A percentile compares a stretch with the other conserved stretches of the same genome.
phyloP scores from a whole-genome alignment of 1,140 invertebrate genomes.

The Panagrolaimus sp. region DNA sequence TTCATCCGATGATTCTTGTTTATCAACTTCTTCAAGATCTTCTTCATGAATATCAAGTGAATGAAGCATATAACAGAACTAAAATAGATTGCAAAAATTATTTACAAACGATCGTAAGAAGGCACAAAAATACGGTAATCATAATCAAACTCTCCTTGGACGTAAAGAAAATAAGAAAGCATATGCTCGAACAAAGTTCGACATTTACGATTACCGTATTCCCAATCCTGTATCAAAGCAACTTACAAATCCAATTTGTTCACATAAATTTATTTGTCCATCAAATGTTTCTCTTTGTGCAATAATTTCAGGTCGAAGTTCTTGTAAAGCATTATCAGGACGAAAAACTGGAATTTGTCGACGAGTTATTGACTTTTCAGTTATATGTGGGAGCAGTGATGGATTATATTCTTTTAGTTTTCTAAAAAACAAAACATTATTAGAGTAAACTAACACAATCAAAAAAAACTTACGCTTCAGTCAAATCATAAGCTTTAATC shows the following conservation, averaged over 20 bases:
- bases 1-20: not conserved
- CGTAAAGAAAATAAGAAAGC: too few relatives aligned
- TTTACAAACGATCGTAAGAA: too few relatives aligned
- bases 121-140: too few relatives aligned
- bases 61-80: slow-evolving; percentile 51
- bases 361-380: slow-evolving; percentile 77
- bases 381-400: slow-evolving; percentile 84
- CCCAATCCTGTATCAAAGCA: too few relatives aligned
- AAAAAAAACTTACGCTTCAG: slow-evolving; percentile 44
- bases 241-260: slow-evolving; percentile 41
- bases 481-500: slow-evolving; percentile 49
- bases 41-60: slow-evolving; percentile 39
- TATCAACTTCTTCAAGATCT: slow-evolving; percentile 25
- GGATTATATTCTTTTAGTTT: slow-evolving; percentile 92
- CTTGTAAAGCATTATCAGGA: slow-evolving; percentile 36
- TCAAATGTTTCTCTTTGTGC: slow-evolving; percentile 27
- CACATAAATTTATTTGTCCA: slow-evolving; percentile 28
- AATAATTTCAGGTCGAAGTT: slow-evolving; percentile 28
- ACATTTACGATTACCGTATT: too few relatives aligned
- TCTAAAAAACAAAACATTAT: slow-evolving; percentile 60
- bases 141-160: too few relatives aligned
- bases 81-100: slow-evolving; percentile 16
- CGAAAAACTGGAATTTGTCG: slow-evolving; percentile 48
- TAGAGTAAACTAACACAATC: not conserved
- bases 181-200: too few relatives aligned